phyloP scores from a whole-genome alignment of 2,797 vertebrate species.

The Alcedo quadribrachys region DNA sequence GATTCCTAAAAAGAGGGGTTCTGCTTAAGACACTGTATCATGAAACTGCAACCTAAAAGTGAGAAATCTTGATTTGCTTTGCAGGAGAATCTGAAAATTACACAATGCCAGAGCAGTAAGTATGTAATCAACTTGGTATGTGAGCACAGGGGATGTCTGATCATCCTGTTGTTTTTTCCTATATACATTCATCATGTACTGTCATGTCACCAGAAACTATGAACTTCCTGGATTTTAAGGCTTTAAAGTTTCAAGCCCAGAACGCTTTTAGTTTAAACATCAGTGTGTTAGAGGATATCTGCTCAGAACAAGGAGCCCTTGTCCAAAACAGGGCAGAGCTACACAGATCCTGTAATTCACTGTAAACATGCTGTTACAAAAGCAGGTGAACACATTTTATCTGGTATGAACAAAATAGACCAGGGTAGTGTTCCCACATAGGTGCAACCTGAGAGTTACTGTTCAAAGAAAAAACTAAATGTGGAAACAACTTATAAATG shows the following conservation, averaged over 20 bases:
- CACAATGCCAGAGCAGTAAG: not conserved
- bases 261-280: not conserved
- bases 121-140: not conserved
- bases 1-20: not conserved
- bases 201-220: not conserved
- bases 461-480: not conserved
- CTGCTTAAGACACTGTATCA: not conserved
- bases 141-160: not conserved
- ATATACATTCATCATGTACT: not conserved
- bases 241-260: not conserved
- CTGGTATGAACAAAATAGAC: not conserved
- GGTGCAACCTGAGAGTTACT: not conserved
- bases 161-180: conserved; percentile 18
- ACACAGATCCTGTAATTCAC: fast-evolving
- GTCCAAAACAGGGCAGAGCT: not conserved
- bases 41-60: not conserved
- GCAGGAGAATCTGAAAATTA: not conserved
- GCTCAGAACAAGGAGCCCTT: not conserved
- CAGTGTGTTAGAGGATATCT: not conserved
- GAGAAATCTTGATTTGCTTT: not conserved
- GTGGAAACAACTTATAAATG: not conserved
- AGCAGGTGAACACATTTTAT: not conserved
- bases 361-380: not conserved
- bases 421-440: not conserved
- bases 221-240: not conserved